Percentiles rank a stretch among this genome's conserved stretches.
phyloP scores from a whole-genome alignment of 37 sponge, comb jelly and placozoan species.

The Geodia barretti region DNA sequence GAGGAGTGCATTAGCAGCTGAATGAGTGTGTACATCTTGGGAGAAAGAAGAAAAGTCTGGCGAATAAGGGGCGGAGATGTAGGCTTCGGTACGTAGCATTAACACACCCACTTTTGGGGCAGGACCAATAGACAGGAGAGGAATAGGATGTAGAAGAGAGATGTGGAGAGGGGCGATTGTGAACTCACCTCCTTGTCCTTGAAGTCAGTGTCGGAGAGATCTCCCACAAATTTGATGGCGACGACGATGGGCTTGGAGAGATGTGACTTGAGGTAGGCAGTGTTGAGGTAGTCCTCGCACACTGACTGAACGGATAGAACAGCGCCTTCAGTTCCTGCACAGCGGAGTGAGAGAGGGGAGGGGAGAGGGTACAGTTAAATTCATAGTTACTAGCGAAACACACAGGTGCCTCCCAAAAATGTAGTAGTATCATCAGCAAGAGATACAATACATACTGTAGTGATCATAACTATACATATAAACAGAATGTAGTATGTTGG shows the following conservation, averaged over 20 bases:
- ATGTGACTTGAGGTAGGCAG: conserved; percentile 63
- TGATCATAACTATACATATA: neutral
- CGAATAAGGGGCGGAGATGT: neutral
- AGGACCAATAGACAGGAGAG: conserved; percentile 9
- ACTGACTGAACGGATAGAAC: conserved; percentile 68
- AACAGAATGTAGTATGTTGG: too few species aligned
- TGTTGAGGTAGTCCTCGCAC: conserved; percentile 81
- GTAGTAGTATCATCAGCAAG: too few species aligned
- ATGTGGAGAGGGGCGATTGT: conserved; percentile 1
- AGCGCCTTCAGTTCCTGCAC: conserved; percentile 80
- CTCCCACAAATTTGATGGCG: conserved; percentile 48
- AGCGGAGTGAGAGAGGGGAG: neutral
- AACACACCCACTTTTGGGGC: too few species aligned
- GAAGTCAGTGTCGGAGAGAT: conserved; percentile 50
- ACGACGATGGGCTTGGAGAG: conserved; percentile 29
- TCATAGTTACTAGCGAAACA: neutral
- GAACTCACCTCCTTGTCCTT: conserved; percentile 62
- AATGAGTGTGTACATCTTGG: too few species aligned
- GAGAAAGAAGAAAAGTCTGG: neutral
- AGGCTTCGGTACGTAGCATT: too few species aligned
- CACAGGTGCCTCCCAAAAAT: too few species aligned
- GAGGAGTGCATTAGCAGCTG: neutral
- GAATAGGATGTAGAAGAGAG: conserved; percentile 18
- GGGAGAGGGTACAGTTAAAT: neutral
- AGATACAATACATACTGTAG: too few species aligned